Base-by-base conservation (phyloP, 2,797 vertebrate species). In the Peromyscus attwateri region DNA sequence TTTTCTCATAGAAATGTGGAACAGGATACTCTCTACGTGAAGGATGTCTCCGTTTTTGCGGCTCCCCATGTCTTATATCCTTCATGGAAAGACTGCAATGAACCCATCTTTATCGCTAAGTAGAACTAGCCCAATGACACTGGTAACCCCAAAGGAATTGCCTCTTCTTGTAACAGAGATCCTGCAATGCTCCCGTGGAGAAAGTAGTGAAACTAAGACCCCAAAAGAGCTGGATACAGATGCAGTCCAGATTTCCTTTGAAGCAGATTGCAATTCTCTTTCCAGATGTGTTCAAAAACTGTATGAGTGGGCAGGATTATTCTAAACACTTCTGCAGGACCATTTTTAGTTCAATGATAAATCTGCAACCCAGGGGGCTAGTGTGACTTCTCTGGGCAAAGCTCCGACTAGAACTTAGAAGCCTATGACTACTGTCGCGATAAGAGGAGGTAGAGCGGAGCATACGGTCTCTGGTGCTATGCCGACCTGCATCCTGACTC, bases 281-380 rank as follows among this genome's bases (percentile, higher is more conserved):
- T 92, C 85, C 49, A 88, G 6, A 68, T 57, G 11, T n/a, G 70
- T 29, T 21, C 37, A 76, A 93, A 71, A 96, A 49, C 21, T 76
- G 40, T 34, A 43, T 19, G n/a, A 25, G 14, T 71, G 6, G 34
- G n/a, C 34, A 94, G 40, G 49, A 55, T 76, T 37, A 43, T 19
- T 25, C 68, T 52, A 62, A 89, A 90, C 0, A 0, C 66, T n/a
- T 75, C 79, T 46, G 49, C 27, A 95, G 70, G 13, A 29, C 66
- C 62, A 12, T 31, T 77, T 89, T 94, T 90, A 71, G 62, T 34
- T 70, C 90, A 90, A 92, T 75, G 31, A 68, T 95, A 25, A 92
- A 55, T 70, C 29, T 81, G 60, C 95, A 73, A 46, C 49, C 81
- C 76, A 66, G 71, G 31, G 7, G 40, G 37, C 73, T 43, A 68